phyloP scores from a whole-genome alignment of 2,113 vertebrate genomes.

The Psilopogon haemacephalus region DNA sequence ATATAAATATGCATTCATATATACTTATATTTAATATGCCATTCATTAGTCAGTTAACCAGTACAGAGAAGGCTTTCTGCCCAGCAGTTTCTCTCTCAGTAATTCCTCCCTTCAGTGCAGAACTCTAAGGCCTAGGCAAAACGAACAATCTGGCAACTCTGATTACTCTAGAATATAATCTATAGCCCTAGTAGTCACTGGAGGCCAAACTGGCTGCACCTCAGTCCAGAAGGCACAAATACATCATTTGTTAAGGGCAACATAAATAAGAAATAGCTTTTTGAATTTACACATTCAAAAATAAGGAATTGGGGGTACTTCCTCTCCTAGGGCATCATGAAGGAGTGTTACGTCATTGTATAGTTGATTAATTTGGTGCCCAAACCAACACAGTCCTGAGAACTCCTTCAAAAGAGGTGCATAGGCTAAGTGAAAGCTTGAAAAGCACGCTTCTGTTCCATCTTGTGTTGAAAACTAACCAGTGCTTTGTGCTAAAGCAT shows the following conservation, averaged over 20 bases:
- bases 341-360: not conserved
- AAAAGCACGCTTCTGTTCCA: not conserved
- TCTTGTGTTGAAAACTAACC: not conserved
- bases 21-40: not conserved
- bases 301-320: not conserved
- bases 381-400: not conserved
- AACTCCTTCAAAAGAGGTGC: not conserved
- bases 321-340: not conserved
- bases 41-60: not conserved
- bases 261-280: not conserved
- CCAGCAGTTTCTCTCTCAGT: not conserved
- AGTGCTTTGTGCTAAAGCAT: not conserved
- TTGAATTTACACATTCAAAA: not conserved
- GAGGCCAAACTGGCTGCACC: not conserved
- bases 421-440: not conserved
- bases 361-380: not conserved
- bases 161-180: not conserved
- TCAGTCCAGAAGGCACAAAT: not conserved
- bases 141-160: not conserved
- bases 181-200: not conserved
- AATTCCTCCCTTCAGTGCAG: not conserved
- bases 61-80: not conserved
- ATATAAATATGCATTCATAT: not conserved
- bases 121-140: not conserved
- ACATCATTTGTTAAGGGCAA: not conserved